phyloP scores from a whole-genome alignment of 2,888 invertebrate species.

The Dryocosmus kuriphilus region DNA sequence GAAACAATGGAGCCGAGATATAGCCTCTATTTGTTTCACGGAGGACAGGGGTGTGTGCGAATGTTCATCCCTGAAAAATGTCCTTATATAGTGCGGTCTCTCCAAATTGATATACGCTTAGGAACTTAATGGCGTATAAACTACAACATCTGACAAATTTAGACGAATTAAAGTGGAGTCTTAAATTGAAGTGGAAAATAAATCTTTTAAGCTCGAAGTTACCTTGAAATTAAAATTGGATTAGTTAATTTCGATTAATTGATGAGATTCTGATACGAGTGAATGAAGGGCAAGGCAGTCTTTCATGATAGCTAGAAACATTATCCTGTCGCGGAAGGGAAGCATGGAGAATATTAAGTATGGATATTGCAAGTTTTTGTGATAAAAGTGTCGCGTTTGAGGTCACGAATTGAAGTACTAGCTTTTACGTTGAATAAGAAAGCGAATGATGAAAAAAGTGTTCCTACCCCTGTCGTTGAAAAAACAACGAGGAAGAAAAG shows the following conservation, averaged over 20 bases:
- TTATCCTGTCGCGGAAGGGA: slow-evolving; percentile 1
- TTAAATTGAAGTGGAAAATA: too few relatives aligned
- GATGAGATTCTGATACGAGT: neutral
- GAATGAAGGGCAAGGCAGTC: neutral
- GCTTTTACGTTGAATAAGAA: neutral
- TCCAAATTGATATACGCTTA: slow-evolving; percentile 38
- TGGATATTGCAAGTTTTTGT: slow-evolving; percentile 12
- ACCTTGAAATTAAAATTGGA: neutral
- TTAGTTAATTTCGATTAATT: neutral
- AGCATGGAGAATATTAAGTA: slow-evolving; percentile 31
- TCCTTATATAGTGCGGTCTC: slow-evolving; percentile 34
- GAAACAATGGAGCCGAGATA: slow-evolving; percentile 61
- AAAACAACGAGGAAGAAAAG: neutral
- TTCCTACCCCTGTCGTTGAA: neutral
- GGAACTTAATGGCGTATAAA: slow-evolving; percentile 44
- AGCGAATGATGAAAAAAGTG: slow-evolving; percentile 17
- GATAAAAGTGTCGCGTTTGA: slow-evolving; percentile 15
- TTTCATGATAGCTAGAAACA: neutral
- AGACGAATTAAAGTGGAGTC: neutral
- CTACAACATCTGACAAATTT: neutral
- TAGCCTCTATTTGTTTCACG: slow-evolving; percentile 59
- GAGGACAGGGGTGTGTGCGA: slow-evolving; percentile 48
- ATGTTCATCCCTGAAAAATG: slow-evolving; percentile 42
- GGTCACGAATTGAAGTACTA: slow-evolving; percentile 4
- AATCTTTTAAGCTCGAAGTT: too few relatives aligned